These are phyloP conservation scores for Erebia aethiops DNA, from an alignment of 2,888 invertebrate species.

Conservation along the genomic window DNA sequence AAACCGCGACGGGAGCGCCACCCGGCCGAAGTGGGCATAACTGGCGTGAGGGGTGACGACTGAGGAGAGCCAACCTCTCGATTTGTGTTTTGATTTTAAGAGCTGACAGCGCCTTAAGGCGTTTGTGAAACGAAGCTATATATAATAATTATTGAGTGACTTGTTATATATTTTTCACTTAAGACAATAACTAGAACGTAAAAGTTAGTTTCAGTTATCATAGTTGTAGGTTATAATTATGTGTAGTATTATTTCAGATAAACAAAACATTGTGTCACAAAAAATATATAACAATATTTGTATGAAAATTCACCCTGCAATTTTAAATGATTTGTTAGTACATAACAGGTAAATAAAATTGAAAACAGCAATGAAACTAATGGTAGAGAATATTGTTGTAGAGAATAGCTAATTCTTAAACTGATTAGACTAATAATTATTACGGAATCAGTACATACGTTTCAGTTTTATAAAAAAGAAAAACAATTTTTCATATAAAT, in stretches of 20 bases:
- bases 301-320: conserved; percentile 2
- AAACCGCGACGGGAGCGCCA: no score
- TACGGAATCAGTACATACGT: not conserved
- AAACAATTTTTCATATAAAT: conserved; percentile 19
- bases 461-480: conserved; percentile 6
- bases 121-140: not conserved
- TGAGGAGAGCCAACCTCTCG: no score
- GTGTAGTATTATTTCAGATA: not conserved
- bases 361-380: not conserved
- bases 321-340: not conserved
- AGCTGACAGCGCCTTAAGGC: no score
- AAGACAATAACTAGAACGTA: not conserved
- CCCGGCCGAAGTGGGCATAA: no score
- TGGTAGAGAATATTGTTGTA: not conserved
- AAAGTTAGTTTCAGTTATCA: not conserved
- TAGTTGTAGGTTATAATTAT: not conserved
- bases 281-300: not conserved
- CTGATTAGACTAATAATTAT: not conserved
- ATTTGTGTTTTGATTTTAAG: no score
- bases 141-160: not conserved
- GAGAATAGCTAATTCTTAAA: not conserved
- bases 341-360: not conserved
- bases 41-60: no score
- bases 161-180: not conserved
- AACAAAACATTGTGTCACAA: not conserved